Evolutionary conservation across 2,797 vertebrate species (phyloP), one percentile per base, ranked within the genome.

Genomic region (Sebastolobus altivelis): DNA sequence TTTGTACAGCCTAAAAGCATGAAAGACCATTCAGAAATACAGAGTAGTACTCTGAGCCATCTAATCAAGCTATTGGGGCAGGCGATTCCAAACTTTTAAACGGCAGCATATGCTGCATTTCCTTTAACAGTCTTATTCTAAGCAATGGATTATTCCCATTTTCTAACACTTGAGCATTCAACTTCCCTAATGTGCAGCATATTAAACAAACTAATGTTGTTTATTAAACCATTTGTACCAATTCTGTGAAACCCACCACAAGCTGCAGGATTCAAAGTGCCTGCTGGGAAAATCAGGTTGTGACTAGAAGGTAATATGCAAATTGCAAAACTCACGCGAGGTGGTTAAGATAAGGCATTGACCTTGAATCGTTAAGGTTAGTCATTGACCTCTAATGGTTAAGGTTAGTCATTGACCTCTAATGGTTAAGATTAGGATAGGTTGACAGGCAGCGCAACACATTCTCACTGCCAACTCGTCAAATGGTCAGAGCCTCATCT

Each of bases 51-150:
- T 1, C 55, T 29, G 27, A 31, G 27, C 56, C 16, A 59, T 31
- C 56, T 59, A 59, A 59, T 59, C 56, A 9, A 31, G 56, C 56
- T 31, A 18, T 31, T 2, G 56, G 20, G 18, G 18, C 0, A 49
- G 46, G 18, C 8, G 18, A 49, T 49, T 49, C 18, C 46, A 49
- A 49, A 49, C 25, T 7, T 18, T 49, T 49, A 7, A 49, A 18
- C 7, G 2, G 8, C 27, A 31, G 4, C 31, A 14, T 43, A 43
- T 38, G n/a, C 46, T 49, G 20, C 14, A 40, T 56, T 60, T 65
- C 65, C 58, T 77, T 81, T 65, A 59, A 59, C 56, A 31, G 65
- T 38, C 20, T 59, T 18, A 35, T 76, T 58, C 5, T 27, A n/a
- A 67, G 40, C 27, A 38, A 52, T 71, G 8, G 18, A 40, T 49